Percentiles rank a stretch among this genome's conserved stretches.
These are phyloP conservation scores for Bagarius yarrelli DNA, from an alignment of 2,113 vertebrate species.

Conservation along the genomic window DNA sequence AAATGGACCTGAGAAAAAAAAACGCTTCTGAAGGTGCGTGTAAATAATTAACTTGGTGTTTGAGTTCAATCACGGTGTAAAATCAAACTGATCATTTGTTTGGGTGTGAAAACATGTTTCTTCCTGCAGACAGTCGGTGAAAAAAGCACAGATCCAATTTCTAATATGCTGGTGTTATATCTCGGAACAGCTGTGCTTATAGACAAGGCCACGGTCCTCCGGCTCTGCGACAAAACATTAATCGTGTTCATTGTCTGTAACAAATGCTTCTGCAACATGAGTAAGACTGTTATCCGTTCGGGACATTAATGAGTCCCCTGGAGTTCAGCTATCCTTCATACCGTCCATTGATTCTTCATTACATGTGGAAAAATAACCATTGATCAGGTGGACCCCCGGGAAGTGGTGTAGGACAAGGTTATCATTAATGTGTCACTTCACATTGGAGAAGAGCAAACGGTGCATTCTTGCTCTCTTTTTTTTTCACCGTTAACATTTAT, in stretches of 20 bases:
- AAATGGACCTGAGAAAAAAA: constrained; percentile 12
- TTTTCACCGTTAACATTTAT: neutral
- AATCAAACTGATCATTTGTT: constrained; percentile 25
- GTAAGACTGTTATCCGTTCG: constrained; percentile 21
- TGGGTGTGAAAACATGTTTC: constrained; percentile 19
- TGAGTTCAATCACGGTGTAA: constrained; percentile 38
- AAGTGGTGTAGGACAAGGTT: constrained; percentile 36
- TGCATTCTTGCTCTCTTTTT: constrained; percentile 10
- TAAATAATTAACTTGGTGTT: constrained; percentile 46
- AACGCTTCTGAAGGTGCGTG: constrained; percentile 31
- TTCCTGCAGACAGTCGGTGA: neutral
- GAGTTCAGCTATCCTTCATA: constrained; percentile 42
- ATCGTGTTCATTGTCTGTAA: constrained; percentile 26
- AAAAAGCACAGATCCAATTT: neutral
- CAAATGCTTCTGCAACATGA: constrained; percentile 22
- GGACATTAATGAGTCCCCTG: constrained; percentile 33
- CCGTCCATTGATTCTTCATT: constrained; percentile 58
- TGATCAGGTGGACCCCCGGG: constrained; percentile 60
- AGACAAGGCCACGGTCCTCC: neutral
- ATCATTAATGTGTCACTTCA: constrained; percentile 42
- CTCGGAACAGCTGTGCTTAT: neutral
- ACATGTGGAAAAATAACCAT: constrained; percentile 56
- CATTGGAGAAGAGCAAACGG: constrained; percentile 16
- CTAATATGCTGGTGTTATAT: neutral
- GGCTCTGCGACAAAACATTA: constrained; percentile 7